These are phyloP conservation scores for Sesamia nonagrioides DNA, from an alignment of 1,140 invertebrate genomes.

Conservation along the genomic window DNA sequence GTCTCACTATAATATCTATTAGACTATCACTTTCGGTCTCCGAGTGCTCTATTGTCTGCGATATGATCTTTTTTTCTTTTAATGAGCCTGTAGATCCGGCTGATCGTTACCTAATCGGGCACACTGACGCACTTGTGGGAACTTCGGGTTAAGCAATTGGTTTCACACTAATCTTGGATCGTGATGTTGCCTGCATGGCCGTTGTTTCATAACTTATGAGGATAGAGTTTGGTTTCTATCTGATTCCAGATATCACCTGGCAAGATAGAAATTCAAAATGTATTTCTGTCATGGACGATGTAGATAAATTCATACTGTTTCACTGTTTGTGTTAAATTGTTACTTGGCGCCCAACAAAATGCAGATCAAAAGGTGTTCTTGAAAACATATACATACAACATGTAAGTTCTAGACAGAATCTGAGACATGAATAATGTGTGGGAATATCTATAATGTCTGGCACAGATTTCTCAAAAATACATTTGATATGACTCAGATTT, in stretches of 20 bases:
- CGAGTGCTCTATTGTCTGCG: slow-evolving; percentile 80
- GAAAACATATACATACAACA: neutral
- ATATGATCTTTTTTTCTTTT: slow-evolving; percentile 82
- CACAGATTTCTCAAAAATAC: slow-evolving; percentile 5
- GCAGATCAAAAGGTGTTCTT: too few species aligned
- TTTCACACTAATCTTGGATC: slow-evolving; percentile 34
- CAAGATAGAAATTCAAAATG: neutral
- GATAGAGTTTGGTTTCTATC: slow-evolving; percentile 14
- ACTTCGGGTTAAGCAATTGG: slow-evolving; percentile 68
- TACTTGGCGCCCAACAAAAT: neutral
- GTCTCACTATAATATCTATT: slow-evolving; percentile 74
- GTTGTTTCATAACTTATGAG: slow-evolving; percentile 19
- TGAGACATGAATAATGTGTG: neutral
- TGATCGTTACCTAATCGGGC: slow-evolving; percentile 76
- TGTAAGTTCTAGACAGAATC: neutral
- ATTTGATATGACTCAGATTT: slow-evolving; percentile 20
- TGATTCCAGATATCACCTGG: neutral
- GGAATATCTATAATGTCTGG: neutral
- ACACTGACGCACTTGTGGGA: slow-evolving; percentile 76
- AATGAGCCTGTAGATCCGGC: slow-evolving; percentile 80
- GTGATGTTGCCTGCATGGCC: slow-evolving; percentile 11
- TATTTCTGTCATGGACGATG: neutral
- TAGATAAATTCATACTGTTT: neutral
- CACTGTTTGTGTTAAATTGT: neutral
- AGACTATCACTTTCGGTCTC: slow-evolving; percentile 83